Evolutionary conservation across 2,888 invertebrate genomes (phyloP), one percentile per base, ranked within the genome.

Genomic region (Lasius platythorax): DNA sequence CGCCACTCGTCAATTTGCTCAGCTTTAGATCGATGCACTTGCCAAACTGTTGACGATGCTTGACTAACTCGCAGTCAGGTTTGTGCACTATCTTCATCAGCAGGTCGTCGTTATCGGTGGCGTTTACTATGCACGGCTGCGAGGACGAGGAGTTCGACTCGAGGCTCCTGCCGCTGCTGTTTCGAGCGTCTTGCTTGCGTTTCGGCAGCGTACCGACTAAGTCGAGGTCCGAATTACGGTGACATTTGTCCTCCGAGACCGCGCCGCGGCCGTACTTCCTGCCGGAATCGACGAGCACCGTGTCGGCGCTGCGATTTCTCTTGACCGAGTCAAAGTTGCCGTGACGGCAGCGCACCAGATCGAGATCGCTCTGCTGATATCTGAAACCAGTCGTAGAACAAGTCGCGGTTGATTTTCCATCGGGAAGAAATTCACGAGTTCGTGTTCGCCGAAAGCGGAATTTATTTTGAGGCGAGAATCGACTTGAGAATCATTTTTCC

Each of bases 301-400:
- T 82, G 67, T 93, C 93, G 28, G 84, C 83, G 67, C 89, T 91
- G 50, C 92, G 92, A 87, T 92, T 93, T 64, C 92, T 90, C 66
- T 92, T 86, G 50, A 93, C 93, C 37, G 93, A 89, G 72, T 93
- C 93, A 53, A 91, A 93, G 75, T 92, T 93, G 18, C 93, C 92
- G 73, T 94, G 93, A n/a, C 93, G 93, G 73, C 93, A 93, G 63
- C 93, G 90, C 30, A 93, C 92, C 63, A 94, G 86, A 84, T 95
- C 95, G 33, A 94, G 90, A 83, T 94, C 93, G 40, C 94, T 93
- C 53, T 93, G 94, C 46, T 94, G 93, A 84, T 95, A 94, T 70
- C 94, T 94, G 86, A 5, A 81, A 73, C 8, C 43, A 23, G 1
- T 0, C 33, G 61, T 33, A n/a, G 74, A 63, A 23, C 23, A 23